Evolutionary conservation across 2,888 invertebrate species (phyloP).

Genomic region (Acleris sparsana): DNA sequence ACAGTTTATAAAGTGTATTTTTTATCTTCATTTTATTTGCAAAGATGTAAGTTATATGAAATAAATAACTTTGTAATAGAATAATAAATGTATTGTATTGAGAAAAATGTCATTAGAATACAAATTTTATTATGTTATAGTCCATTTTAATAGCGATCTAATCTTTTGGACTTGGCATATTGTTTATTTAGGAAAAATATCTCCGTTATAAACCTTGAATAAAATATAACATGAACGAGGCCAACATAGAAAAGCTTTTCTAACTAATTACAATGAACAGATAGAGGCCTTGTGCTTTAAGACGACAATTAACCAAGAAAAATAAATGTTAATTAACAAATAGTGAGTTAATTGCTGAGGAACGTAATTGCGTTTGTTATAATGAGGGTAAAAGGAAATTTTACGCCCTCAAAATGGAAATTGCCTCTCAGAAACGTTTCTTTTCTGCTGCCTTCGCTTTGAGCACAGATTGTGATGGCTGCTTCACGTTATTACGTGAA

Average conservation of each 20-base stretch:
- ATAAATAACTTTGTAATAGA: too few species aligned
- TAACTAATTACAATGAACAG: too few species aligned
- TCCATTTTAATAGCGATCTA: not conserved
- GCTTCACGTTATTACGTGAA: constrained; percentile 5
- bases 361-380: constrained; percentile 56
- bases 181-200: not conserved
- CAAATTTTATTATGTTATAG: not conserved
- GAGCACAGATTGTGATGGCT: constrained; percentile 11
- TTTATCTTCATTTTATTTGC: too few species aligned
- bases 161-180: not conserved
- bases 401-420: constrained; percentile 19
- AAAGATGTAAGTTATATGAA: too few species aligned
- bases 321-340: constrained; percentile 26
- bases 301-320: constrained; percentile 8
- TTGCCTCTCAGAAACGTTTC: constrained; percentile 16
- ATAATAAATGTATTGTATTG: too few species aligned
- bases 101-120: too few species aligned
- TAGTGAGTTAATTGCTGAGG: constrained; percentile 49
- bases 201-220: too few species aligned
- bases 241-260: too few species aligned
- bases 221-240: too few species aligned
- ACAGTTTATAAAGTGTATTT: too few species aligned
- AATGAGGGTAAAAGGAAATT: constrained; percentile 34
- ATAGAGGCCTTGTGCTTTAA: not conserved
- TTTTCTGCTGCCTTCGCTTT: constrained; percentile 30